Base-by-base conservation (phyloP, 2,797 vertebrate genomes). In the Xenentodon cancila region DNA sequence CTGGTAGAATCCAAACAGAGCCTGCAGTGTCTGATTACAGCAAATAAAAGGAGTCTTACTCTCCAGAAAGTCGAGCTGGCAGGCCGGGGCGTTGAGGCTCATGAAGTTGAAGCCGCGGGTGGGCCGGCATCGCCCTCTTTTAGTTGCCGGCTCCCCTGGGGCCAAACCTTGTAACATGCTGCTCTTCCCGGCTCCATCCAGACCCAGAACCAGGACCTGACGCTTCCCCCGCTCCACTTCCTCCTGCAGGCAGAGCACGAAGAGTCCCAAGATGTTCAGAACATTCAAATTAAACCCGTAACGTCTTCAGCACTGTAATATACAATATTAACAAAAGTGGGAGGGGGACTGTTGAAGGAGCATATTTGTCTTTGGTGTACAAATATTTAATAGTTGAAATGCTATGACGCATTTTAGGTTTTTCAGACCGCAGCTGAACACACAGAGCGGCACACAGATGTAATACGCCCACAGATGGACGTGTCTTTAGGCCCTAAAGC, bases 121-220 rank as follows among this genome's bases (percentile, higher is more conserved):
- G 64, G 96, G 96, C 2, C 91, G 53, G 50, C 92, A 93, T 37
- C 15, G 63, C 44, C 27, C 63, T 6, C 84, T 84, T 54, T 75
- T 90, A 9, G 87, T 89, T 1, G 70, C 48, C 0, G 80, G 25
- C 43, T 73, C 83, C 57, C 88, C 89, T 3, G 92, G 93, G 0
- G 90, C 91, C 62, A 98, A 71, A 45, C 92, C 88, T 69, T 94
- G 95, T 46, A 98, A 86, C 84, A 97, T 83, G 25, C 96, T 97
- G 93, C 95, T 97, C 87, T 97, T 98, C 44, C 96, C 96, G 0
- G 94, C 94, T 0, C 96, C 96, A 0, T 97, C 95, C 86, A 98
- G 91, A 8, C 96, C 97, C 20, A 97, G 91, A 70, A 96, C 95
- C 53, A 98, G 90, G 64, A 97, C 94, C 88, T 97, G 95, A 0